A percentile compares a stretch with the other conserved stretches of the same genome.
Evolutionary conservation across 2,888 invertebrate species (phyloP).

Genomic region (Andrena haemorrhoa): DNA sequence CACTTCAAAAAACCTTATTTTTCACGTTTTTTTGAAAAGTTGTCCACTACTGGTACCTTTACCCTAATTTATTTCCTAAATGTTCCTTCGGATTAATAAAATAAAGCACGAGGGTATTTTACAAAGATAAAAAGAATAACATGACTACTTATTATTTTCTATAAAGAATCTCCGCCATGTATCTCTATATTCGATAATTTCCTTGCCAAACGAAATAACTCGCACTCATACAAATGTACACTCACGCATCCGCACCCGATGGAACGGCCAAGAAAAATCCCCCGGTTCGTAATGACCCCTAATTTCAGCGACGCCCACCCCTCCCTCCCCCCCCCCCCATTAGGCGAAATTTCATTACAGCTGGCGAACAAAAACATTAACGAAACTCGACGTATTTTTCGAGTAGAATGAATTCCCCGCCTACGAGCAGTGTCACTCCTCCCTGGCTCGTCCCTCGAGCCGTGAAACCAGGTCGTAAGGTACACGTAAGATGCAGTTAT

Average conservation of each 20-base stretch:
- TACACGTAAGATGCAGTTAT: slow-evolving; percentile 72
- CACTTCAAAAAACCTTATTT: no score
- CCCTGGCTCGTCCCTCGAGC: slow-evolving; percentile 55
- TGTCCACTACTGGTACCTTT: no score
- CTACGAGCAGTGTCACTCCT: slow-evolving; percentile 63
- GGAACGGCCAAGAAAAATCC: neutral
- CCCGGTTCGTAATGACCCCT: neutral
- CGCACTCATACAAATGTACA: neutral
- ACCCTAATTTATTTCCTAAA: no score
- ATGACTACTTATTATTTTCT: no score
- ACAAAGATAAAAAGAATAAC: neutral
- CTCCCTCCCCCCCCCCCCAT: neutral
- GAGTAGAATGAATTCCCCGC: slow-evolving; percentile 62
- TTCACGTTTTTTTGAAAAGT: no score
- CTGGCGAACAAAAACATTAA: slow-evolving; percentile 20
- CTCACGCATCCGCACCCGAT: neutral
- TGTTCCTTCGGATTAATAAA: neutral
- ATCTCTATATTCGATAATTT: neutral
- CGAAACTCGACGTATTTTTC: slow-evolving; percentile 40
- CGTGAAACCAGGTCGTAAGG: slow-evolving; percentile 66
- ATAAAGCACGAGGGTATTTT: no score
- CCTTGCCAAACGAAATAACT: neutral
- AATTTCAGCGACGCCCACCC: neutral
- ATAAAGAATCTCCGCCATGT: neutral
- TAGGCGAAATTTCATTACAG: neutral